phyloP scores from a whole-genome alignment of 2,113 vertebrate genomes.

The Onychostoma macrolepis region DNA sequence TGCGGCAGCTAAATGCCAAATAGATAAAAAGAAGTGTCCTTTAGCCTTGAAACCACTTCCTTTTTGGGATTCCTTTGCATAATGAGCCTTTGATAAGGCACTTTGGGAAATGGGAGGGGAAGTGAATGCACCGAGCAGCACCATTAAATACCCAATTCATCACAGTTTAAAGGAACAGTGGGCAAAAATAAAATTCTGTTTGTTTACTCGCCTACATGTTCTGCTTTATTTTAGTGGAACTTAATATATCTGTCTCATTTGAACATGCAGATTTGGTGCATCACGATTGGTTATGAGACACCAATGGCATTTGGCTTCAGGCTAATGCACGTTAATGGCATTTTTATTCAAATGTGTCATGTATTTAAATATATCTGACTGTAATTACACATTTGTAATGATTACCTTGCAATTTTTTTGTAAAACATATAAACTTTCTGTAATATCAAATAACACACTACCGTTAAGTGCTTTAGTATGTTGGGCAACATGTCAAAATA shows the following conservation, averaged over 20 bases:
- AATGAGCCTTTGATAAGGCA: slow-evolving; percentile 36
- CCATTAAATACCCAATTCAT: not conserved
- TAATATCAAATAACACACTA: too few species aligned
- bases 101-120: slow-evolving; percentile 5
- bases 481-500: too few species aligned
- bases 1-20: slow-evolving; percentile 14
- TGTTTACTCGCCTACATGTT: too few species aligned
- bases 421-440: not conserved
- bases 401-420: too few species aligned
- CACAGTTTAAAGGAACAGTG: not conserved
- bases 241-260: not conserved
- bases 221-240: not conserved
- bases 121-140: slow-evolving; percentile 3
- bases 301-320: not conserved
- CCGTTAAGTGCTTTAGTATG: too few species aligned
- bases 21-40: slow-evolving; percentile 25
- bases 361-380: not conserved
- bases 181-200: not conserved
- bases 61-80: slow-evolving; percentile 35
- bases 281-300: not conserved
- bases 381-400: not conserved
- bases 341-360: not conserved
- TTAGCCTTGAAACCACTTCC: slow-evolving; percentile 39
- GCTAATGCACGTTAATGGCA: not conserved
- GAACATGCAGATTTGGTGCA: not conserved